These are phyloP conservation scores for Streptopelia turtur DNA, from an alignment of 2,797 vertebrate species.

Conservation along the genomic window DNA sequence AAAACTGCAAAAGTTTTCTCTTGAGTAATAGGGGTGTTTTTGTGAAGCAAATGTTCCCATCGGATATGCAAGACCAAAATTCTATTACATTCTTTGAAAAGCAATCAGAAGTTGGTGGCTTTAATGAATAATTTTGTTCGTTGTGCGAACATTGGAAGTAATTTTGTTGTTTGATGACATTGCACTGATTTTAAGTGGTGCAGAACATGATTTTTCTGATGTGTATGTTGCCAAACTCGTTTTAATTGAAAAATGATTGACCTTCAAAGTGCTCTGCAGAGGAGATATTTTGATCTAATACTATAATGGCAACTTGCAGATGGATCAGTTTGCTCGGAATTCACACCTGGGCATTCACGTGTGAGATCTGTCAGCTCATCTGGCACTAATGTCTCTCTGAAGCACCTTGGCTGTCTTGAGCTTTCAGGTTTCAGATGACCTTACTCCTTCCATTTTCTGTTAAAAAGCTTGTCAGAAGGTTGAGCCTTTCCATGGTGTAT, in stretches of 20 bases:
- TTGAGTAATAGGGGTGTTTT: neutral
- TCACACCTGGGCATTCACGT: neutral
- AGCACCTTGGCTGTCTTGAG: neutral
- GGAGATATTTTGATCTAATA: neutral
- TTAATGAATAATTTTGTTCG: constrained; percentile 56
- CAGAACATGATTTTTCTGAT: neutral
- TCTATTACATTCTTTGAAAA: constrained; percentile 48
- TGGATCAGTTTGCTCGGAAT: neutral
- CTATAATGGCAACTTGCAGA: neutral
- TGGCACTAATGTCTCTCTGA: neutral
- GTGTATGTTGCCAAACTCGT: neutral
- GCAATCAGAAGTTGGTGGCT: constrained; percentile 25
- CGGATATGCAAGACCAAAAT: constrained; percentile 50
- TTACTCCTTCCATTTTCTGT: neutral
- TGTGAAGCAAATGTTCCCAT: constrained; percentile 12
- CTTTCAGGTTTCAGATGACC: neutral
- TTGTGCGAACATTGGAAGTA: neutral
- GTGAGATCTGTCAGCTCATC: neutral
- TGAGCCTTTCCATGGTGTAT: neutral
- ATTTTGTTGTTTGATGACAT: constrained; percentile 54
- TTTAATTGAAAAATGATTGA: constrained; percentile 55
- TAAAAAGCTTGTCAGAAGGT: neutral
- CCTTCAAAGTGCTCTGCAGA: neutral
- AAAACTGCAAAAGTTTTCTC: constrained; percentile 33
- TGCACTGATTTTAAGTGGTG: constrained; percentile 43